Conservation (phyloP, 2,888 invertebrate species). For the Hecatera dysodea region DNA sequence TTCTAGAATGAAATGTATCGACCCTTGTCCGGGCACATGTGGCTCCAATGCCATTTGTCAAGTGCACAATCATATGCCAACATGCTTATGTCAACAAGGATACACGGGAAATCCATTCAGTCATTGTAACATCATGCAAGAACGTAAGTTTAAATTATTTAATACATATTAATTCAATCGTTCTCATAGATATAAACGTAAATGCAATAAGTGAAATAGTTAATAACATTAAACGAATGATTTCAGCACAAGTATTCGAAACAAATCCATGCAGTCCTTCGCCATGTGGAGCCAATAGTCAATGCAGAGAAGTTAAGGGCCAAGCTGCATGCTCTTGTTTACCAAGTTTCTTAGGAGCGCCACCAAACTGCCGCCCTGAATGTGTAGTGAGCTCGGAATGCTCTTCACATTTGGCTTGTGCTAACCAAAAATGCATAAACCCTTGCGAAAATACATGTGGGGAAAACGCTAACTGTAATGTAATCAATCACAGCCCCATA, state of each 20-base stretch:
- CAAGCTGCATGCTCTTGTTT: slow-evolving; percentile 94
- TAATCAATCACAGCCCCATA: slow-evolving; percentile 93
- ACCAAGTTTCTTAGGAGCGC: slow-evolving; percentile 92
- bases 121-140: slow-evolving; percentile 88
- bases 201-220: not conserved
- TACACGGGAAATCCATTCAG: slow-evolving; percentile 93
- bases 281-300: slow-evolving; percentile 95
- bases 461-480: slow-evolving; percentile 91
- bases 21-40: slow-evolving; percentile 95
- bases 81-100: slow-evolving; percentile 92
- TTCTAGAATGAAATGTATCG: slow-evolving; percentile 93
- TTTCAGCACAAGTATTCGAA: slow-evolving; percentile 80
- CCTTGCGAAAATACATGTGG: slow-evolving; percentile 92
- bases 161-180: not conserved
- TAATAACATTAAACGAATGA: slow-evolving; percentile 16
- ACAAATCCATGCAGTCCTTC: slow-evolving; percentile 87
- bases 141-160: slow-evolving; percentile 78
- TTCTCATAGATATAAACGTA: not conserved
- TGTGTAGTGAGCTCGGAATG: slow-evolving; percentile 94
- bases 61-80: slow-evolving; percentile 94
- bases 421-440: slow-evolving; percentile 93
- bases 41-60: slow-evolving; percentile 94
- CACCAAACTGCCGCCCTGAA: slow-evolving; percentile 94
- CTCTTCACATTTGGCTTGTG: slow-evolving; percentile 92
- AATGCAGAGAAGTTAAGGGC: slow-evolving; percentile 93